Evolutionary conservation across 2,113 vertebrate genomes (phyloP), one percentile per base, ranked within the genome.

Genomic region (Oryzias woworae): DNA sequence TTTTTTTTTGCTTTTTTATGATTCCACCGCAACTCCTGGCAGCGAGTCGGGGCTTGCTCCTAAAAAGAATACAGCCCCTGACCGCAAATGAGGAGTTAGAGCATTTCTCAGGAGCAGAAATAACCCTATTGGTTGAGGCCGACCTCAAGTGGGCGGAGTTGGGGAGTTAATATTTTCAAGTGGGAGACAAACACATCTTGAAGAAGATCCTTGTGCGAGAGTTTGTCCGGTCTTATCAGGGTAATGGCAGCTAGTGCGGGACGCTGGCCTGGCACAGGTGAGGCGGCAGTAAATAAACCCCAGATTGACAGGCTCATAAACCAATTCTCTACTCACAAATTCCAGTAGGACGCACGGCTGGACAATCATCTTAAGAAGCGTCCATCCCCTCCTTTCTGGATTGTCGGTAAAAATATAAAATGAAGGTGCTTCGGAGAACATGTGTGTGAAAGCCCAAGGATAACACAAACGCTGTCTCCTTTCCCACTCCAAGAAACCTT

Each of bases 381-480:
- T 83, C 80, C 26, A 71, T 75, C 72, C 55, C 69, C 82, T 75
- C 85, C 68, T 85, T 68, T 92, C 92, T 93, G 92, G 91, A 85
- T 89, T 85, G 80, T 77, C 81, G 89, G 83, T 87, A 2, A 36
- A 87, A 92, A 92, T 95, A 95, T 94, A 85, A 90, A 95, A 93
- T 93, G 87, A 92, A 92, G 91, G 90, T 92, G 90, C 92, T 96
- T 96, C 94, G 93, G 91, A 95, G 94, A 98, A 96, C 86, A 92
- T 83, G 84, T 86, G 81, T 14, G 81, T 14, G 1, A 12, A n/a
- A 47, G 16, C 7, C 17, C 5, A 47, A 47, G 7, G 7, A 47
- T 5, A 18, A 12, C 16, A 48, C n/a, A 13, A 12, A 20, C 2
- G 45, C 5, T 6, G 17, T 18, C 45, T 3, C 47, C n/a, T 47